Evolutionary conservation across 2,888 invertebrate species (phyloP).

Genomic region (Drosophila falleni): DNA sequence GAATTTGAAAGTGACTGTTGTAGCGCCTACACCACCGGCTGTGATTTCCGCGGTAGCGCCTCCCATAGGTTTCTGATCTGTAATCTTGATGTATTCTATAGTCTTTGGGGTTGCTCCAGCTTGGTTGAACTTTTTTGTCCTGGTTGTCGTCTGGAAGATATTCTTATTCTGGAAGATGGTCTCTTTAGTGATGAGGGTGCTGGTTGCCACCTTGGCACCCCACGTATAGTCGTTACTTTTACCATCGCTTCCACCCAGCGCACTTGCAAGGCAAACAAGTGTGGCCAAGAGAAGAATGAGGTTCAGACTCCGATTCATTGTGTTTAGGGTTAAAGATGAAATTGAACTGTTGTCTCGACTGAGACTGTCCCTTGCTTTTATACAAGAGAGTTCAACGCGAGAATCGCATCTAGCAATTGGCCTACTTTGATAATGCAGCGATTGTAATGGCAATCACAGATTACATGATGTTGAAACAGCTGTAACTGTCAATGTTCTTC

Average conservation of each 20-base stretch:
- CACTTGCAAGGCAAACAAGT: slow-evolving; percentile 25
- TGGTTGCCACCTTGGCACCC: slow-evolving; percentile 41
- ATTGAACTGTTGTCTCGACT: slow-evolving; percentile 52
- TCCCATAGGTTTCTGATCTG: slow-evolving; percentile 49
- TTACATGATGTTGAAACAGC: slow-evolving; percentile 52
- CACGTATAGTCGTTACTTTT: slow-evolving; percentile 54
- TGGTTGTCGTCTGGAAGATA: slow-evolving; percentile 36
- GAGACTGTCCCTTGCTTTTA: slow-evolving; percentile 47
- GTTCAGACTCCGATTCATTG: slow-evolving; percentile 46
- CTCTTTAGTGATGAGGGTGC: slow-evolving; percentile 55
- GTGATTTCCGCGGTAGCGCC: slow-evolving; percentile 63
- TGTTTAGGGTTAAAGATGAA: slow-evolving; percentile 26
- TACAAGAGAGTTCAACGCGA: slow-evolving; percentile 43
- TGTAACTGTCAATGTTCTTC: slow-evolving; percentile 53
- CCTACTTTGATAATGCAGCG: slow-evolving; percentile 60
- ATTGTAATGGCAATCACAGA: slow-evolving; percentile 34
- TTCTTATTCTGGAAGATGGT: slow-evolving; percentile 38
- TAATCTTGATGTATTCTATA: slow-evolving; percentile 60
- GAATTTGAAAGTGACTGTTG: slow-evolving; percentile 52
- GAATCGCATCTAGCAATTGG: slow-evolving; percentile 44
- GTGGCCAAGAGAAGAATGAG: slow-evolving; percentile 34
- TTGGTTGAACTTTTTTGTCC: slow-evolving; percentile 63
- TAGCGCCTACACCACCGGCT: slow-evolving; percentile 56
- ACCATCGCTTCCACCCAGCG: slow-evolving; percentile 19
- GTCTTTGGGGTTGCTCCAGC: slow-evolving; percentile 43